Evolutionary conservation across 2,888 invertebrate species (phyloP).

Genomic region (Stratiomys singularior): DNA sequence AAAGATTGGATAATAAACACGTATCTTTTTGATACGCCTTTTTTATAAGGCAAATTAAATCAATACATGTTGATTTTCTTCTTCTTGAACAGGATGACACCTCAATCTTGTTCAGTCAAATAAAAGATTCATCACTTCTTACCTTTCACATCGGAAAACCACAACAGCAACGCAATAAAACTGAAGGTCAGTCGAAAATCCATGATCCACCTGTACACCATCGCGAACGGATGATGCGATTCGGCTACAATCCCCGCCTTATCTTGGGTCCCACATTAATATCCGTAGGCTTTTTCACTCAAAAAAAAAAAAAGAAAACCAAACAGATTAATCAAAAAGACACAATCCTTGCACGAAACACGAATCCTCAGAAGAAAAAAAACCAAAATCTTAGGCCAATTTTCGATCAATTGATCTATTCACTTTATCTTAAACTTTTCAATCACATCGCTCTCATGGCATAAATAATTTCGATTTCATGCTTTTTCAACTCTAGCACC

Average conservation of each 20-base stretch:
- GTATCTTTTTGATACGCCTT: too few species aligned
- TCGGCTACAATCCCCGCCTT: not conserved
- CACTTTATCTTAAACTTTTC: constrained; percentile 21
- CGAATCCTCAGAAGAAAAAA: not conserved
- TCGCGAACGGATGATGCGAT: not conserved
- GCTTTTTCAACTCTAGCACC: constrained; percentile 14
- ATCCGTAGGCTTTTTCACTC: not conserved
- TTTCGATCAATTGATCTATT: constrained; percentile 32
- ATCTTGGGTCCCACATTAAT: not conserved
- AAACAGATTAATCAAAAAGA: not conserved
- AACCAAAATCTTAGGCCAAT: not conserved
- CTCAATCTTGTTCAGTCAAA: too few species aligned
- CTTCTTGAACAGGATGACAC: too few species aligned
- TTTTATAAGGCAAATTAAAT: too few species aligned
- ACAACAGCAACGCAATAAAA: constrained; percentile 29
- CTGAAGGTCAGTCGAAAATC: constrained; percentile 48
- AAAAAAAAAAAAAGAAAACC: not conserved
- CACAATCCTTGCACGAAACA: not conserved
- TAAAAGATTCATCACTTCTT: too few species aligned
- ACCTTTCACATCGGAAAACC: constrained; percentile 46
- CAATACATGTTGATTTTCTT: too few species aligned
- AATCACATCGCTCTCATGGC: constrained; percentile 1
- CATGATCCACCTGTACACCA: constrained; percentile 29
- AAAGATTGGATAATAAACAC: too few species aligned
- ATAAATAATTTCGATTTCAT: not conserved